phyloP scores from a whole-genome alignment of 2,888 invertebrate genomes.

The Drosophila nigritarsus region DNA sequence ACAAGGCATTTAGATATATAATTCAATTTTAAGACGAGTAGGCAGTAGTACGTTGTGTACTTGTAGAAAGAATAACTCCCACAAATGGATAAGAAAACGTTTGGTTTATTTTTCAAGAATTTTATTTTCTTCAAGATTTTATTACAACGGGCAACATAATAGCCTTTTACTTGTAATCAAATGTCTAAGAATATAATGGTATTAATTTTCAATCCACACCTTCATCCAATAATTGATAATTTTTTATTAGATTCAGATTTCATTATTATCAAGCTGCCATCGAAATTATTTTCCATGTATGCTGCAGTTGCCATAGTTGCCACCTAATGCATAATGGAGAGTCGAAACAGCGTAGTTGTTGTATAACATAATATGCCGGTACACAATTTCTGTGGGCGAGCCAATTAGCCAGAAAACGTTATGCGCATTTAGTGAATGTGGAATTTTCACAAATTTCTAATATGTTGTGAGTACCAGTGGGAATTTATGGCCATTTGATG shows the following conservation, averaged over 20 bases:
- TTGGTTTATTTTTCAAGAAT: not conserved
- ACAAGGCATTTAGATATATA: not conserved
- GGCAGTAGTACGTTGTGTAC: not conserved
- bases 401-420: constrained; percentile 32
- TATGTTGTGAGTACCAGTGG: constrained; percentile 29
- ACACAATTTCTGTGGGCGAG: not conserved
- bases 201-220: not conserved
- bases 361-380: not conserved
- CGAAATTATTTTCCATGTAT: not conserved
- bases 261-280: not conserved
- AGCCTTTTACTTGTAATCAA: not conserved
- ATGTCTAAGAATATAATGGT: not conserved
- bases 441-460: not conserved
- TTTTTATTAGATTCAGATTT: not conserved
- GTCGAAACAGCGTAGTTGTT: not conserved
- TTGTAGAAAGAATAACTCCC: not conserved
- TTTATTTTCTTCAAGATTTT: not conserved
- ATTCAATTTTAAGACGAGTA: not conserved
- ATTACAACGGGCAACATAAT: not conserved
- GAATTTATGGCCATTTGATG: constrained; percentile 40
- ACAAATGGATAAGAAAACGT: not conserved
- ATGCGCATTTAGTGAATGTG: constrained; percentile 2
- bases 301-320: not conserved
- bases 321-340: not conserved
- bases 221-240: not conserved